Evolutionary conservation across 2,888 invertebrate genomes (phyloP), one percentile per base, ranked within the genome.

Genomic region (Campoplex capitator): DNA sequence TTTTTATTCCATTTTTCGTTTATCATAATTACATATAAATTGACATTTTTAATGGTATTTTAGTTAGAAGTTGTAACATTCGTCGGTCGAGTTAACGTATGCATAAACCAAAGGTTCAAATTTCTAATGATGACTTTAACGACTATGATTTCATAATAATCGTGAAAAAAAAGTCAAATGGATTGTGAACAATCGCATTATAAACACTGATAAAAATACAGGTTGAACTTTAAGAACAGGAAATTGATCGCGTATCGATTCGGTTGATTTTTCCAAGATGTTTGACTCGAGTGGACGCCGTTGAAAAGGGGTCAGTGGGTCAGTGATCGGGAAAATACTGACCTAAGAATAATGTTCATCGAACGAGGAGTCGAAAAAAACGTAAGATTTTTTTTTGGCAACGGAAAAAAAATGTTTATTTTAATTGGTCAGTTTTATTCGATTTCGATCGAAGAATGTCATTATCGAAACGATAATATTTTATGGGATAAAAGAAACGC

Each of bases 271-370:
- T 51, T 51, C n/a, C 16, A 48, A 48, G 48, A 23, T 45, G 48
- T 0, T 11, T 18, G 9, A 51, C 9, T 51, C 32, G 48, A 32
- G 11, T 38, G 73, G 32, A 38, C 28, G 38, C 23, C 23, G 38
- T 58, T 42, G 56, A 74, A 74, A 23, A n/a, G 13, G 16, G 74
- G 74, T 74, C 38, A 74, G 42, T 74, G 11, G 74, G 74, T 58
- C 74, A 74, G 16, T 23, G 56, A 74, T 28, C 9, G 42, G 42
- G 11, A 56, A 45, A 70, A 70, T 13, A 67, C 9, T 67, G 67
- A 42, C 42, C 11, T 9, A 38, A 16, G n/a, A 38, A 9, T n/a
- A 42, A 38, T 68, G 42, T 68, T n/a, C n/a, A 32, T 38, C 28
- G 38, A 73, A 73, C 9, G 32, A 73, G 23, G 9, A 54, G 9